phyloP scores from a whole-genome alignment of 2,888 invertebrate genomes.

The Caenorhabditis becei region DNA sequence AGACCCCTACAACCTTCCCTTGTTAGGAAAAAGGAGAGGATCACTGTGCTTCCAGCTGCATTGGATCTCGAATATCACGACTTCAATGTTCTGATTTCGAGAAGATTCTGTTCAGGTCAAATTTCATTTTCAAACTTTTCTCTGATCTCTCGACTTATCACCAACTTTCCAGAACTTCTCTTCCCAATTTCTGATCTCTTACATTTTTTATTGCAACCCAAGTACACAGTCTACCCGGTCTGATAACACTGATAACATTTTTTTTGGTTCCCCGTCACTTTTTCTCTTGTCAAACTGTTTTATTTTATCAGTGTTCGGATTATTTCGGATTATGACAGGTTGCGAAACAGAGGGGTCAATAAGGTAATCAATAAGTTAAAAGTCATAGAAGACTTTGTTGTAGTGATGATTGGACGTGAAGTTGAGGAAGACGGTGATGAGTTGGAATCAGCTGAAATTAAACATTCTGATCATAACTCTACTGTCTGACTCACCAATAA shows the following conservation, averaged over 20 bases:
- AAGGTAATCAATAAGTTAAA: background rate
- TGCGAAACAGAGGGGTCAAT: background rate
- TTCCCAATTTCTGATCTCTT: background rate
- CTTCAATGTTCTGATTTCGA: no score
- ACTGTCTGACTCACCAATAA: slow-evolving; percentile 2
- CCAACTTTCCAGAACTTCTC: background rate
- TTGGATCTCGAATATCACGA: no score
- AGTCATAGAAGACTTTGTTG: background rate
- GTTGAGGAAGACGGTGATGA: background rate
- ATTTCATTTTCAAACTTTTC: no score
- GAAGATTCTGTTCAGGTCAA: no score
- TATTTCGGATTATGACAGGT: slow-evolving; percentile 10
- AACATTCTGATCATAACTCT: background rate
- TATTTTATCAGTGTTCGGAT: slow-evolving; percentile 6
- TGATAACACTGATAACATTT: background rate
- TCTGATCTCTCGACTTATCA: no score
- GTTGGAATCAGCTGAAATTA: background rate
- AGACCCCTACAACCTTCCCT: no score
- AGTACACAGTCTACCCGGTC: background rate
- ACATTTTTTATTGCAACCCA: background rate
- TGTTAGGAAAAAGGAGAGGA: no score
- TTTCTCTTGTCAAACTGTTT: background rate
- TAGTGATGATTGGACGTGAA: background rate
- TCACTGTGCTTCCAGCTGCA: no score
- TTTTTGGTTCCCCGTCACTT: slow-evolving; percentile 2